Conservation (phyloP, 2,888 invertebrate genomes). For the Agriopis leucophaearia region DNA sequence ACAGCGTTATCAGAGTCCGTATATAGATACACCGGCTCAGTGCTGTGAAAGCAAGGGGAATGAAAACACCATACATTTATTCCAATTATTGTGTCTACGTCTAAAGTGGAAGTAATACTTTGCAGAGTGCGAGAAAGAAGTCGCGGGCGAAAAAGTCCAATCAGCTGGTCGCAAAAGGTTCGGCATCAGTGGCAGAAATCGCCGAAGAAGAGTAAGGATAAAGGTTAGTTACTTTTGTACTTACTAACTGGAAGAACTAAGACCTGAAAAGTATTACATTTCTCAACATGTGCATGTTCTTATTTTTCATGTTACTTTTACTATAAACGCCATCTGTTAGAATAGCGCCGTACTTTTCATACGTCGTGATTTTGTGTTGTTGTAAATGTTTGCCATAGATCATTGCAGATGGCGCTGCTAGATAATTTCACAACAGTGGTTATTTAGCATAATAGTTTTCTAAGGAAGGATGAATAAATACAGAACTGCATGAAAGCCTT, state of each 20-base stretch:
- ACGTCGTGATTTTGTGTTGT: neutral
- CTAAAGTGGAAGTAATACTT: conserved; percentile 62
- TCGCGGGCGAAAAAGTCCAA: conserved; percentile 82
- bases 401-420: conserved; percentile 51
- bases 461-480: too few species aligned
- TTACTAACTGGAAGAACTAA: neutral
- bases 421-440: neutral
- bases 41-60: conserved; percentile 46
- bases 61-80: conserved; percentile 44
- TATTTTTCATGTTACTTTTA: too few species aligned
- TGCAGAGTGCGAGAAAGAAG: conserved; percentile 85
- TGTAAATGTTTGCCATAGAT: conserved; percentile 40
- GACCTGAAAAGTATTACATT: neutral
- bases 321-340: conserved; percentile 66
- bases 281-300: too few species aligned
- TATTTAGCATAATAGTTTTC: neutral
- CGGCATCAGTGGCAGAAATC: conserved; percentile 88
- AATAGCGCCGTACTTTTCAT: conserved; percentile 25
- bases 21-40: conserved; percentile 57
- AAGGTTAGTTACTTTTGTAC: conserved; percentile 60
- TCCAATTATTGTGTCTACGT: conserved; percentile 10
- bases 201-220: conserved; percentile 69
- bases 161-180: conserved; percentile 88
- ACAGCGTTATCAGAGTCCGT: conserved; percentile 71
- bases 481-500: too few species aligned